phyloP scores from a whole-genome alignment of 2,113 vertebrate genomes.

The Sphaerodactylus townsendi region DNA sequence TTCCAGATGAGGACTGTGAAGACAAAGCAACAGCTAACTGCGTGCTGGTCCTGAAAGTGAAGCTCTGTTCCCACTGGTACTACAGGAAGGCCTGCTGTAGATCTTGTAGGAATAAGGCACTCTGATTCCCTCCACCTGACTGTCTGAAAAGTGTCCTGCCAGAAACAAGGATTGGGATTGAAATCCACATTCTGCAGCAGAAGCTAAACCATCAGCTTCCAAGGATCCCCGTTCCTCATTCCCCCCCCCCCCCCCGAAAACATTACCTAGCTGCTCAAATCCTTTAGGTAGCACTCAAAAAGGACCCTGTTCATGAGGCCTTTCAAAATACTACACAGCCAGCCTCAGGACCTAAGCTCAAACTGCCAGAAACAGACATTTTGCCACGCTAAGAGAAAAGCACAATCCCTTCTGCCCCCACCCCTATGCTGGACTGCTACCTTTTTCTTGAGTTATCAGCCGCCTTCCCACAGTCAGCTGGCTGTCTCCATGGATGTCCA shows the following conservation, averaged over 20 bases:
- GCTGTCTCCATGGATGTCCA: not conserved
- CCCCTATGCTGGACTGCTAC: not conserved
- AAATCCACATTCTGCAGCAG: constrained; percentile 14
- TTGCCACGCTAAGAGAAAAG: not conserved
- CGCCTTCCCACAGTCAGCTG: not conserved
- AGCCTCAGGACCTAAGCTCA: not conserved
- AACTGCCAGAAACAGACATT: not conserved
- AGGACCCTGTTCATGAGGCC: constrained; percentile 10
- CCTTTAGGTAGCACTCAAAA: not conserved
- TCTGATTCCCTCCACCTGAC: constrained; percentile 28
- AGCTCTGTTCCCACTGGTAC: constrained; percentile 86
- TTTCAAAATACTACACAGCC: not conserved
- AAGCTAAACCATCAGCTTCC: not conserved
- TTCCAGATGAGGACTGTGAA: constrained; percentile 75
- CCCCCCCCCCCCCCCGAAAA: not conserved
- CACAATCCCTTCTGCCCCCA: not conserved
- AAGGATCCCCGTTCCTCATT: not conserved
- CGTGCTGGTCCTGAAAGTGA: constrained; percentile 83
- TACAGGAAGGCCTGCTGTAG: constrained; percentile 85
- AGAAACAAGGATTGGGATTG: constrained; percentile 32
- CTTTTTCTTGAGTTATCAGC: not conserved
- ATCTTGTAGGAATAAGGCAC: constrained; percentile 73
- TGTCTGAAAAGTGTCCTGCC: not conserved
- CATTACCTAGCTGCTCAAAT: constrained; percentile 11
- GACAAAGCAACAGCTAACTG: constrained; percentile 83